Evolutionary conservation across 2,888 invertebrate genomes (phyloP).

Genomic region (Syrphus vitripennis): DNA sequence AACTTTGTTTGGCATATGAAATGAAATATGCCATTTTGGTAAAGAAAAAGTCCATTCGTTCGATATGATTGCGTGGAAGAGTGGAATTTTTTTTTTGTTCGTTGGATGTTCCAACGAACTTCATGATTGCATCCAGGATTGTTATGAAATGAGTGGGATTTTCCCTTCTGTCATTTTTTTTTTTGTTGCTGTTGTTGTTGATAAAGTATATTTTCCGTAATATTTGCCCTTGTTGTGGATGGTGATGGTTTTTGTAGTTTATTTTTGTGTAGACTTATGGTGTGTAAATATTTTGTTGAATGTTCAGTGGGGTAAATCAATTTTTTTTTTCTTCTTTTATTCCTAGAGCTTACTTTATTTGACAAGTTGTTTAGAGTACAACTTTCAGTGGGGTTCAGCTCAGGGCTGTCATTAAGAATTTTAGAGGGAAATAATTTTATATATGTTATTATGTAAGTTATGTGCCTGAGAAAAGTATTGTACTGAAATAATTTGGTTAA

Average conservation of each 20-base stretch:
- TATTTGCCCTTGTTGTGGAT: slow-evolving; percentile 3
- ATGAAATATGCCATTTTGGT: slow-evolving; percentile 44
- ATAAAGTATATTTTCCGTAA: neutral
- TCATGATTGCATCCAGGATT: slow-evolving; percentile 46
- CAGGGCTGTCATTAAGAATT: neutral
- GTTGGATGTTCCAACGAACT: neutral
- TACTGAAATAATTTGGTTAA: neutral
- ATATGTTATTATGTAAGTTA: neutral
- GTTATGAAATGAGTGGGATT: slow-evolving; percentile 53
- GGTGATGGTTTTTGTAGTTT: neutral
- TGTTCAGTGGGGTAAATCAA: slow-evolving; percentile 8
- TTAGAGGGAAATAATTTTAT: neutral
- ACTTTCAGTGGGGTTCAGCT: neutral
- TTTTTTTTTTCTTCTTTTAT: slow-evolving; percentile 5
- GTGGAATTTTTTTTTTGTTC: neutral
- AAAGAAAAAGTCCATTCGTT: neutral
- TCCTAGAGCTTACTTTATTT: slow-evolving; percentile 13
- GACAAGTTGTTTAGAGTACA: slow-evolving; percentile 35
- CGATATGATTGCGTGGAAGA: neutral
- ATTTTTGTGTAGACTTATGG: slow-evolving; percentile 19
- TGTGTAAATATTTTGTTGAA: slow-evolving; percentile 31
- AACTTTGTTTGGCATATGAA: slow-evolving; percentile 50
- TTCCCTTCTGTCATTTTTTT: slow-evolving; percentile 14
- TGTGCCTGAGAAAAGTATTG: neutral
- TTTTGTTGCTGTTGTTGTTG: neutral